Evolutionary conservation across 2,113 vertebrate genomes (phyloP).

Genomic region (Ploceus nigricollis): DNA sequence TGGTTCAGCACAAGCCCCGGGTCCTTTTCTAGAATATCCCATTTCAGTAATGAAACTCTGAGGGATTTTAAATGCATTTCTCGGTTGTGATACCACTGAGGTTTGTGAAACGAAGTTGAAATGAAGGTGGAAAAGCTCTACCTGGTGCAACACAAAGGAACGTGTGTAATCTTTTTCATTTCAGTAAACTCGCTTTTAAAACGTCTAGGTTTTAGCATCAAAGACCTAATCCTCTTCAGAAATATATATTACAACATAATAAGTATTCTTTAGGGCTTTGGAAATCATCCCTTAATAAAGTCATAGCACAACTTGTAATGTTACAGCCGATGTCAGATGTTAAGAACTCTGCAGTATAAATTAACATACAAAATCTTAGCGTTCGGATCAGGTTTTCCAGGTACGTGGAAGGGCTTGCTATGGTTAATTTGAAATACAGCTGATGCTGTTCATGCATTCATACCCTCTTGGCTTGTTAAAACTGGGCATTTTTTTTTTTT

Average conservation of each 20-base stretch:
- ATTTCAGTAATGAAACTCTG: background rate
- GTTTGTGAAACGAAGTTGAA: constrained; percentile 17
- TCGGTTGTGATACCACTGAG: background rate
- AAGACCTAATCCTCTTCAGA: constrained; percentile 56
- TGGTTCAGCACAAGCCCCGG: background rate
- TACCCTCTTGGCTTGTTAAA: background rate
- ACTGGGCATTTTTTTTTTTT: background rate
- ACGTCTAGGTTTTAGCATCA: constrained; percentile 50
- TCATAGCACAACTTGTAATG: constrained; percentile 51
- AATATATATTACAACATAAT: constrained; percentile 61
- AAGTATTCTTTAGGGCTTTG: constrained; percentile 59
- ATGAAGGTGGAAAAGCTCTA: constrained; percentile 51
- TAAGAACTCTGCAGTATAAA: constrained; percentile 50
- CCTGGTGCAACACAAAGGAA: constrained; percentile 42
- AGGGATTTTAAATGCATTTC: constrained; percentile 31
- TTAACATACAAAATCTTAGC: constrained; percentile 39
- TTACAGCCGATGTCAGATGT: constrained; percentile 52
- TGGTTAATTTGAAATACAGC: constrained; percentile 1
- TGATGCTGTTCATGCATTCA: background rate
- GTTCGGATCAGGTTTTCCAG: constrained; percentile 23
- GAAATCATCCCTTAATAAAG: constrained; percentile 60
- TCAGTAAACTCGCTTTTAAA: constrained; percentile 56
- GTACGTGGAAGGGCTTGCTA: background rate
- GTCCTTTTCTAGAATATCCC: constrained; percentile 2
- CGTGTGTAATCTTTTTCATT: constrained; percentile 51